A percentile compares a stretch with the other conserved stretches of the same genome.
Conservation (phyloP, 2,888 invertebrate genomes). For the Vesta saturnalis region DNA sequence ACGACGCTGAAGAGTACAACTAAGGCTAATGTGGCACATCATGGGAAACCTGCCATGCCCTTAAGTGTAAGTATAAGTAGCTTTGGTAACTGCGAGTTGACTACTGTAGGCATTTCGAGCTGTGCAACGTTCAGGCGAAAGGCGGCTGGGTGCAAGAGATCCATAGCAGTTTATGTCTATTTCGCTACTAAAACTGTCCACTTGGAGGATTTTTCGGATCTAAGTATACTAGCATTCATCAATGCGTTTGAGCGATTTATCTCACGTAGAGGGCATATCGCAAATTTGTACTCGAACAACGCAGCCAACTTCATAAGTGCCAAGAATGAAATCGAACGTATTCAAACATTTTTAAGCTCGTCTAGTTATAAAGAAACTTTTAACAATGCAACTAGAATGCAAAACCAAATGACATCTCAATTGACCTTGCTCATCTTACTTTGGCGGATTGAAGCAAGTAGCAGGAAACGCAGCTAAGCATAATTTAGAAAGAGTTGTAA, state of each 20-base stretch:
- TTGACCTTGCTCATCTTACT: conserved; percentile 28
- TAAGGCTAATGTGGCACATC: no score
- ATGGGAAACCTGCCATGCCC: no score
- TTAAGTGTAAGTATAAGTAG: no score
- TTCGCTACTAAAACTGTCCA: conserved; percentile 20
- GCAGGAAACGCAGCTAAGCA: conserved; percentile 32
- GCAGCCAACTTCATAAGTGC: conserved; percentile 38
- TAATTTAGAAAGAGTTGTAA: conserved; percentile 28
- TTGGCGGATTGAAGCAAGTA: conserved; percentile 30
- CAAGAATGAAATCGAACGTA: conserved; percentile 18
- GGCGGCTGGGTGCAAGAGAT: not conserved
- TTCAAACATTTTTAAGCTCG: not conserved
- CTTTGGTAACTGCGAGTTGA: no score
- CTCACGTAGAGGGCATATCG: conserved; percentile 23
- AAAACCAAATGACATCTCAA: conserved; percentile 30
- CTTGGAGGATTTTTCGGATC: conserved; percentile 45
- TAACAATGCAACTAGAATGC: not conserved
- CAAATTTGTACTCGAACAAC: conserved; percentile 26
- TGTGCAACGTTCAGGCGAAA: not conserved
- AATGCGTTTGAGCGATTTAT: conserved; percentile 38
- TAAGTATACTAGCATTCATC: conserved; percentile 44
- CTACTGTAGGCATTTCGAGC: no score
- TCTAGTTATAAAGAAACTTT: not conserved
- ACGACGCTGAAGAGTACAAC: no score
- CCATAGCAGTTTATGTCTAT: not conserved